Conservation (phyloP, 2,888 invertebrate species). For the Chloroclysta siterata region DNA sequence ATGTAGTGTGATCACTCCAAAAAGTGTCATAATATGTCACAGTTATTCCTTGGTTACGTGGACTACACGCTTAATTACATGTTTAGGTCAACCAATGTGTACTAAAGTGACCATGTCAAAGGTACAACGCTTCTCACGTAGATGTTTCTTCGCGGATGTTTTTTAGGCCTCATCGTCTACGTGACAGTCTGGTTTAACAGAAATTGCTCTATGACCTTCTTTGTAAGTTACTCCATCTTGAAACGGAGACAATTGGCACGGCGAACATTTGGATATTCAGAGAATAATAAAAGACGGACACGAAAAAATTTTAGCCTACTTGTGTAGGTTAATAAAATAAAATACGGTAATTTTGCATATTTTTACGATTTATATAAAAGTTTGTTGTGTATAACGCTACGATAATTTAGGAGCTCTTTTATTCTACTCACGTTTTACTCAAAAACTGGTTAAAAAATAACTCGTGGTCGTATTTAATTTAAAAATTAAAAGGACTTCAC, state of each 20-base stretch:
- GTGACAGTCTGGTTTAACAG: constrained; percentile 29
- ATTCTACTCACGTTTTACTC: too few species aligned
- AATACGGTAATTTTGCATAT: neutral
- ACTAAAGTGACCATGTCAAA: constrained; percentile 65
- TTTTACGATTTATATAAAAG: neutral
- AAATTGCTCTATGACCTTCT: constrained; percentile 27
- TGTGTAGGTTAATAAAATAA: neutral
- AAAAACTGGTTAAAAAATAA: neutral
- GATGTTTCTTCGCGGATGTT: constrained; percentile 25
- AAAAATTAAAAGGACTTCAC: neutral
- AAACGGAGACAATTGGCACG: constrained; percentile 25
- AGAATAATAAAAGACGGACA: constrained; percentile 20
- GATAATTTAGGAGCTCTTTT: too few species aligned
- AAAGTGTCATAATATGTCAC: constrained; percentile 45
- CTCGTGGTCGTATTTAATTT: neutral
- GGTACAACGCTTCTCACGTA: constrained; percentile 67
- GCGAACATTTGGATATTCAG: constrained; percentile 9
- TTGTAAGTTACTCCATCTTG: constrained; percentile 11
- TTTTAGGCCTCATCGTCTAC: constrained; percentile 31
- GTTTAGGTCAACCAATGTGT: constrained; percentile 38
- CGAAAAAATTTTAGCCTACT: neutral
- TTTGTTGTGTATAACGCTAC: too few species aligned
- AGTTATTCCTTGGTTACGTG: constrained; percentile 51
- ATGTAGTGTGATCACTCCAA: constrained; percentile 51
- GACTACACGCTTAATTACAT: constrained; percentile 67